A percentile compares a stretch with the other conserved stretches of the same genome.
These are phyloP conservation scores for Nineta flava DNA, from an alignment of 2,888 invertebrate genomes.

Conservation along the genomic window DNA sequence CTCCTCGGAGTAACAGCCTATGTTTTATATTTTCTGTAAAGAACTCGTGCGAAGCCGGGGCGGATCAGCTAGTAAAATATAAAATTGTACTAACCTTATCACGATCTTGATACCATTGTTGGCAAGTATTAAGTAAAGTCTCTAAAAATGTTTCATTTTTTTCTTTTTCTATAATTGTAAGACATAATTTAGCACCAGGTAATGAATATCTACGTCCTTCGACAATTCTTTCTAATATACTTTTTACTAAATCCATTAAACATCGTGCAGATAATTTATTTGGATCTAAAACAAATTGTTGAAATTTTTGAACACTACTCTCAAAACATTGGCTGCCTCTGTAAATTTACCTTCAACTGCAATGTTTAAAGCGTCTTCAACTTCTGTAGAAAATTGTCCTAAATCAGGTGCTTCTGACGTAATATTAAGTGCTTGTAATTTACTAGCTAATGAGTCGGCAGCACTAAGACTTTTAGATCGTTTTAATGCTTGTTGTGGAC, in stretches of 20 bases:
- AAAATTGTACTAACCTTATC: constrained; percentile 37
- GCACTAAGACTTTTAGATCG: constrained; percentile 70
- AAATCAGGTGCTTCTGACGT: constrained; percentile 61
- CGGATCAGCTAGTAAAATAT: no score
- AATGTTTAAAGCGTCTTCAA: constrained; percentile 56
- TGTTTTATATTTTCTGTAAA: no score
- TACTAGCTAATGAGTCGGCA: constrained; percentile 54
- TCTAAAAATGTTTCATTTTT: constrained; percentile 78
- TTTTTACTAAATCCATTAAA: constrained; percentile 73
- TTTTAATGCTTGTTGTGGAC: constrained; percentile 37
- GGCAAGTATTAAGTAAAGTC: constrained; percentile 74
- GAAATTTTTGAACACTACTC: background rate
- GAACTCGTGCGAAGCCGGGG: no score
- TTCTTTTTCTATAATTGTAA: constrained; percentile 76
- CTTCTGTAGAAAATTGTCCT: constrained; percentile 55
- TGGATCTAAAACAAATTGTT: constrained; percentile 42
- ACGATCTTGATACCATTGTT: constrained; percentile 79
- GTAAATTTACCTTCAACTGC: constrained; percentile 45
- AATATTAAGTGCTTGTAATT: constrained; percentile 41
- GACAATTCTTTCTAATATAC: constrained; percentile 63
- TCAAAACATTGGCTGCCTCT: no score
- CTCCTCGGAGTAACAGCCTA: no score
- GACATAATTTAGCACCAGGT: constrained; percentile 71
- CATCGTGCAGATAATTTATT: constrained; percentile 56
- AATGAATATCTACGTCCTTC: constrained; percentile 66